These are phyloP conservation scores for Nomada flava DNA, from an alignment of 2,888 invertebrate species.

Conservation along the genomic window DNA sequence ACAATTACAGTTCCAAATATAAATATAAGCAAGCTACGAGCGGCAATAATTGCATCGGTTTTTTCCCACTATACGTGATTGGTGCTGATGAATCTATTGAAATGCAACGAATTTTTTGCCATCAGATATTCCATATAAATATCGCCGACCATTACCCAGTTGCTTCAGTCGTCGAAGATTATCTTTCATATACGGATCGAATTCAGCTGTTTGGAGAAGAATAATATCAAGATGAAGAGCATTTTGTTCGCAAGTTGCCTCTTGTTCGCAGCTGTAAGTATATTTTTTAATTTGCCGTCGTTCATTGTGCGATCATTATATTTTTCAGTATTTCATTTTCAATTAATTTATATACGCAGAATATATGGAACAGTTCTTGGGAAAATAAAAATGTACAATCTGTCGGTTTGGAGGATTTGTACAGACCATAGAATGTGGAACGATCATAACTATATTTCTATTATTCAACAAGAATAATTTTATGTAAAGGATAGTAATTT, in stretches of 20 bases:
- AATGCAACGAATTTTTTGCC: conserved; percentile 2
- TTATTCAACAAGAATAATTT: too few species aligned
- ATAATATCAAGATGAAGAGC: conserved; percentile 16
- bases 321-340: too few species aligned
- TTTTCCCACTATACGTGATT: neutral
- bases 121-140: conserved; percentile 19
- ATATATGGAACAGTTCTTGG: too few species aligned
- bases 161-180: neutral
- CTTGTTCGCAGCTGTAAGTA: conserved; percentile 20
- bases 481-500: too few species aligned
- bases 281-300: neutral
- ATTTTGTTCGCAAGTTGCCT: neutral
- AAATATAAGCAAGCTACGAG: too few species aligned
- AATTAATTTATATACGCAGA: too few species aligned
- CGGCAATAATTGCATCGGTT: neutral
- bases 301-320: too few species aligned
- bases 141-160: neutral
- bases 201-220: neutral
- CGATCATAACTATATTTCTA: too few species aligned
- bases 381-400: too few species aligned
- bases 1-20: too few species aligned
- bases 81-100: neutral
- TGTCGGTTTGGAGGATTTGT: too few species aligned
- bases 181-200: neutral
- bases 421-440: too few species aligned